Percentiles rank a stretch among this genome's conserved stretches.
Evolutionary conservation across 2,888 invertebrate genomes (phyloP).

Genomic region (Chydorus sphaericus): DNA sequence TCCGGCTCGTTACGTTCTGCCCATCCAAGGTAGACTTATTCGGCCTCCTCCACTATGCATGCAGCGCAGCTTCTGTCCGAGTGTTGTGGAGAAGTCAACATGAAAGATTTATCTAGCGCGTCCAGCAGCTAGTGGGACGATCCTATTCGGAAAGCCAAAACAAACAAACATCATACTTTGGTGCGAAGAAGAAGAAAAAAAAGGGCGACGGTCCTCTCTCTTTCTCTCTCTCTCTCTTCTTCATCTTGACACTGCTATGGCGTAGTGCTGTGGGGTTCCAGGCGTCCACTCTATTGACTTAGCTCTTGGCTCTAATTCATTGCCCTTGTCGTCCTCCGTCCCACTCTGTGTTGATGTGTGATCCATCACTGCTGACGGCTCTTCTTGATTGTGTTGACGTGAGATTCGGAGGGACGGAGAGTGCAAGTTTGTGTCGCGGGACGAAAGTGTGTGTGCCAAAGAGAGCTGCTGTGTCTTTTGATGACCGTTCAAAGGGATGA

Average conservation of each 20-base stretch:
- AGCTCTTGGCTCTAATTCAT: constrained; percentile 1
- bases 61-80: too few species aligned
- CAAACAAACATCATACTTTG: too few species aligned
- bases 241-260: background rate
- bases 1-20: too few species aligned
- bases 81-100: too few species aligned
- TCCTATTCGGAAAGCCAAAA: too few species aligned
- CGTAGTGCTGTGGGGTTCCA: background rate
- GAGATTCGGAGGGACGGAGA: background rate
- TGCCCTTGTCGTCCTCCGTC: background rate
- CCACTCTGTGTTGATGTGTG: background rate
- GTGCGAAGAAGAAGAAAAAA: background rate
- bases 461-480: too few species aligned
- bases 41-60: too few species aligned
- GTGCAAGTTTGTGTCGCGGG: background rate
- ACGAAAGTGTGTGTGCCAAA: too few species aligned
- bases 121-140: too few species aligned
- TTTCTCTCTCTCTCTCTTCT: background rate
- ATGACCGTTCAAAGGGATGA: too few species aligned
- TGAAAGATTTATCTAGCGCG: too few species aligned
- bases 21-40: too few species aligned
- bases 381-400: background rate
- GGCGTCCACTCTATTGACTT: constrained; percentile 4
- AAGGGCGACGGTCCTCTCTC: background rate
- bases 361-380: background rate